Conservation (phyloP, 1,140 invertebrate genomes). For the Bombus sylvicola region DNA sequence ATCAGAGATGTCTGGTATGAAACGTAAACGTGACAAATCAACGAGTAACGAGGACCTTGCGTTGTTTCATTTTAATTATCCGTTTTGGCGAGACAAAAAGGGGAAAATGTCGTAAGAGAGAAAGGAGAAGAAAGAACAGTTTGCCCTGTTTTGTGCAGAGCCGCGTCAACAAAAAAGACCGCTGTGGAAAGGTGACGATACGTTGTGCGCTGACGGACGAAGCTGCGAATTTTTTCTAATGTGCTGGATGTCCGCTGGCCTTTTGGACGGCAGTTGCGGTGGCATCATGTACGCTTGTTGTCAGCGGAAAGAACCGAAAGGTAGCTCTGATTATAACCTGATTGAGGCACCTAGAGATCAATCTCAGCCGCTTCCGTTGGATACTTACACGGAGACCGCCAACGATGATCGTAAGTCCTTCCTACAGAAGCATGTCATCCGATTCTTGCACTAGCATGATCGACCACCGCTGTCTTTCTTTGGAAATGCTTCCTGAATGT, state of each 20-base stretch:
- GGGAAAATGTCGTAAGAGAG: not conserved
- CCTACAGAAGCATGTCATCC: conserved; percentile 68
- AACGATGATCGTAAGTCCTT: conserved; percentile 82
- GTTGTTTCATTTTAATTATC: not conserved
- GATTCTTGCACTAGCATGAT: conserved; percentile 54
- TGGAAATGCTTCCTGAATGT: not conserved
- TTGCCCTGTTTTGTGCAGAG: conserved; percentile 78
- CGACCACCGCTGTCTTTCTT: not conserved
- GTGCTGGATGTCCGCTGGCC: conserved; percentile 95
- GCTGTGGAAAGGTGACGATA: conserved; percentile 82
- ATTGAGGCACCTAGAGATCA: conserved; percentile 86
- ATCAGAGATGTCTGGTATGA: no score
- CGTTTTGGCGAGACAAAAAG: not conserved
- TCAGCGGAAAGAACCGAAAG: conserved; percentile 88
- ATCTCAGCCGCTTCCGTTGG: conserved; percentile 84
- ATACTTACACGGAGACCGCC: conserved; percentile 81
- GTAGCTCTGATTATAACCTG: conserved; percentile 81
- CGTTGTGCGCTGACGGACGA: conserved; percentile 87
- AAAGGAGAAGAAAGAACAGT: conserved; percentile 44
- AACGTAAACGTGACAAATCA: no score
- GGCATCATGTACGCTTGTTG: conserved; percentile 94
- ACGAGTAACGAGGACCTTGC: not conserved
- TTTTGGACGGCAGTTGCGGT: conserved; percentile 93
- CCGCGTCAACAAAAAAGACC: conserved; percentile 81
- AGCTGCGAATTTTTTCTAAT: conserved; percentile 96